Base-by-base conservation (phyloP, 2,888 invertebrate genomes). In the Cistogaster globosa region DNA sequence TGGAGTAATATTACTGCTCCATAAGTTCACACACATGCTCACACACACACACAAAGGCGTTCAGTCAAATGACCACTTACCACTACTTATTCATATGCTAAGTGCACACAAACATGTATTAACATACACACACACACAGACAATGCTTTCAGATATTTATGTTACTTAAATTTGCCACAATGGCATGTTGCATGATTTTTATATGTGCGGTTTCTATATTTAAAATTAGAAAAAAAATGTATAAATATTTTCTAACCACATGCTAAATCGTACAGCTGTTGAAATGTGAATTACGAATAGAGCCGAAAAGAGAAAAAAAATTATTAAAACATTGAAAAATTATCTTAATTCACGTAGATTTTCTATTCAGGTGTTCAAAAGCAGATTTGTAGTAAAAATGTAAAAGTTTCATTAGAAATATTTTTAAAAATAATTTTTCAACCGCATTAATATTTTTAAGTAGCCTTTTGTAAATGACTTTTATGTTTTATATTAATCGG, bases 181-280 rank as follows among this genome's bases (percentile, higher is more conserved):
- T 69, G 76, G 76, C 76, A 83, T 83, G 71, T 83, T 83, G 82
- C 82, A 83, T 83, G 76, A 77, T 76, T 77, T 83, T 72, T 76
- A 76, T 51, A 77, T 83, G 71, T 83, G 82, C 53, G 82, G 82
- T 83, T 83, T 77, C n/a, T 71, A 42, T 58, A 68, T 80, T 80
- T 67, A 67, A 74, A 80, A 80, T 60, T 74, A 42, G 14, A 62
- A 69, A 69, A 80, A 71, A 38, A 53, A 57, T n/a, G 68, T 57
- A 62, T 45, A 67, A 78, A 74, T 74, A 68, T 62, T 62, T 77
- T 36, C 26, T 18, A 45, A 79, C 69, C 76, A 67, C 79, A 72
- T 77, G 60, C 12, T 55, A 72, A 68, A 68, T 26, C 55, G 32
- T 68, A 62, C 78, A 83, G 72, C 67, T 83, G 83, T 57, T 78